A percentile compares a stretch with the other conserved stretches of the same genome.
phyloP scores from a whole-genome alignment of 1,140 invertebrate species.

The Drosophila dunni region DNA sequence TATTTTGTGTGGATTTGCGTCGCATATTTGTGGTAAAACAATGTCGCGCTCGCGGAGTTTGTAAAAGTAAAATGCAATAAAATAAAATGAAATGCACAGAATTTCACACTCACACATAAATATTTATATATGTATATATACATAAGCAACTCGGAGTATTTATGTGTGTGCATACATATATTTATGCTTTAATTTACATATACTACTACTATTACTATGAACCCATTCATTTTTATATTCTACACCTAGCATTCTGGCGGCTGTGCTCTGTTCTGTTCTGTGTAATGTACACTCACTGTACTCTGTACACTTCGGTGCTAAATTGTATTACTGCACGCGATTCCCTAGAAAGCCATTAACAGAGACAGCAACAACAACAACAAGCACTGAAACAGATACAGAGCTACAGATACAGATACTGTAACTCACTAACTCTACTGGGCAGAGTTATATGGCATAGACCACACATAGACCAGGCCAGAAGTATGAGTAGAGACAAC shows the following conservation, averaged over 20 bases:
- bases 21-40: constrained; percentile 62
- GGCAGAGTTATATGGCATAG: constrained; percentile 33
- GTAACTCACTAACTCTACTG: constrained; percentile 57
- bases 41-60: constrained; percentile 60
- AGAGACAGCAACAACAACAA: constrained; percentile 39
- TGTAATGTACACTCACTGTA: no score
- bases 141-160: constrained; percentile 19
- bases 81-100: constrained; percentile 74
- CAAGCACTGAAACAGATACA: constrained; percentile 33
- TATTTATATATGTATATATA: constrained; percentile 18
- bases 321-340: constrained; percentile 80
- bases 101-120: constrained; percentile 36
- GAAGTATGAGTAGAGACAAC: constrained; percentile 22
- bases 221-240: constrained; percentile 43
- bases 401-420: constrained; percentile 13
- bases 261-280: constrained; percentile 12
- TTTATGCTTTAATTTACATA: constrained; percentile 53
- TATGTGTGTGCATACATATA: constrained; percentile 24
- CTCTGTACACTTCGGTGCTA: constrained; percentile 29
- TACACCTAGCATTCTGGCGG: constrained; percentile 16
- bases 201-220: neutral
- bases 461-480: neutral
- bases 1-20: constrained; percentile 49
- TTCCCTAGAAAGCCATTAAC: constrained; percentile 79
- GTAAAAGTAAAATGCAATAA: constrained; percentile 68